phyloP scores from a whole-genome alignment of 2,113 vertebrate species.

The Murina feae region DNA sequence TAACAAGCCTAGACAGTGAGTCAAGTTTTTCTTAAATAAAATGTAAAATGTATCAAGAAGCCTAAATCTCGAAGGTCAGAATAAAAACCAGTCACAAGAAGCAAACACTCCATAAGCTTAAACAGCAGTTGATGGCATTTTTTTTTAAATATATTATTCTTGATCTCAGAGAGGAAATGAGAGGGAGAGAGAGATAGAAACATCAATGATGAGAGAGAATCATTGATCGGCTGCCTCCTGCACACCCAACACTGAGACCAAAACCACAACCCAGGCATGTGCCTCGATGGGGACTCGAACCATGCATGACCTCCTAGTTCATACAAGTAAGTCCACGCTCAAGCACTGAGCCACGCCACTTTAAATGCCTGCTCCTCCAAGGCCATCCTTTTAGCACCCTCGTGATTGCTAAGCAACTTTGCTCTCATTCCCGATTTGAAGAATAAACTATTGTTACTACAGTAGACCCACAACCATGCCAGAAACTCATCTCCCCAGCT shows the following conservation, averaged over 20 bases:
- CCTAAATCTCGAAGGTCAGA: background rate
- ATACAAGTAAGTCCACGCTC: too few species aligned
- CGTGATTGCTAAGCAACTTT: slow-evolving; percentile 68
- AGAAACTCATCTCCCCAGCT: background rate
- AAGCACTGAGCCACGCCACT: background rate
- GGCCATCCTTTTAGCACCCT: slow-evolving; percentile 36
- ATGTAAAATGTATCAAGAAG: background rate
- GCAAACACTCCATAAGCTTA: background rate
- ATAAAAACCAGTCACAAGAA: background rate
- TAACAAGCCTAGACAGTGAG: background rate
- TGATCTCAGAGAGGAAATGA: too few species aligned
- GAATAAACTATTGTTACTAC: slow-evolving; percentile 60
- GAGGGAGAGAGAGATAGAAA: too few species aligned
- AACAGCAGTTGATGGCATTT: background rate
- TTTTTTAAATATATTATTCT: too few species aligned
- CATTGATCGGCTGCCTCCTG: too few species aligned
- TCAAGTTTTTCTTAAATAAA: background rate
- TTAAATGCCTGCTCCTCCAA: slow-evolving; percentile 46
- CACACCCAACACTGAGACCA: too few species aligned
- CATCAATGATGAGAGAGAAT: too few species aligned
- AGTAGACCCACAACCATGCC: slow-evolving; percentile 11
- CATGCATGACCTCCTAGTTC: too few species aligned
- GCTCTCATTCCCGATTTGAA: slow-evolving; percentile 42
- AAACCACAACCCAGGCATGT: too few species aligned
- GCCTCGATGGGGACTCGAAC: too few species aligned